phyloP scores from a whole-genome alignment of 1,140 invertebrate species.

The Pinna nobilis region DNA sequence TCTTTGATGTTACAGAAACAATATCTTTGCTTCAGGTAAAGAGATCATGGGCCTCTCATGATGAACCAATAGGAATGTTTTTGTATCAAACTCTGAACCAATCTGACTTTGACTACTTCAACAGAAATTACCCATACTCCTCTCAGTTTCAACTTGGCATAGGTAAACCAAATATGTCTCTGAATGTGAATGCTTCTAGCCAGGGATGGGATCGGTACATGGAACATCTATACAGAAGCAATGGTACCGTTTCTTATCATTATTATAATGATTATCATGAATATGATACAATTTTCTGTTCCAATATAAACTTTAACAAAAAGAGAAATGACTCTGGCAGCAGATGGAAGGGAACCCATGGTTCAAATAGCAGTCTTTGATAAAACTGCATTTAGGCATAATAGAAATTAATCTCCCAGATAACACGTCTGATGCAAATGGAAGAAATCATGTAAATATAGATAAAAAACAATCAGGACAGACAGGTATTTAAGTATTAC shows the following conservation, averaged over 20 bases:
- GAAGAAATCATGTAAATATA: no score
- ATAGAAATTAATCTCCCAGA: not conserved
- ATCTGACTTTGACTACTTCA: slow-evolving; percentile 57
- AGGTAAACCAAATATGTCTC: slow-evolving; percentile 62
- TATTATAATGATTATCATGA: no score
- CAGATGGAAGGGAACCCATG: no score
- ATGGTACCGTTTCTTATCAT: slow-evolving; percentile 35
- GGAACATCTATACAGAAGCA: slow-evolving; percentile 39
- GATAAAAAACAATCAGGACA: no score
- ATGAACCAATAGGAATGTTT: slow-evolving; percentile 54
- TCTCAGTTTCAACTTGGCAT: slow-evolving; percentile 56
- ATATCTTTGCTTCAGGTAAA: no score
- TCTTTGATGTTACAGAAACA: no score
- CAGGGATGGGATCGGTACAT: slow-evolving; percentile 50
- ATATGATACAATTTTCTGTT: no score
- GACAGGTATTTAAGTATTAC: no score
- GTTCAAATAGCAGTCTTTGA: no score
- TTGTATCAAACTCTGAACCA: slow-evolving; percentile 61
- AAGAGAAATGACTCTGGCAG: no score
- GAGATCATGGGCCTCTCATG: slow-evolving; percentile 51
- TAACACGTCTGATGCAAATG: no score
- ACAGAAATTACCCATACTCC: slow-evolving; percentile 45
- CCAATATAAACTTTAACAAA: no score
- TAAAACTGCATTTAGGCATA: not conserved
- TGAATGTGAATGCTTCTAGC: slow-evolving; percentile 55